Evolutionary conservation across 2,113 vertebrate species (phyloP).

Genomic region (Melanerpes aurifrons): DNA sequence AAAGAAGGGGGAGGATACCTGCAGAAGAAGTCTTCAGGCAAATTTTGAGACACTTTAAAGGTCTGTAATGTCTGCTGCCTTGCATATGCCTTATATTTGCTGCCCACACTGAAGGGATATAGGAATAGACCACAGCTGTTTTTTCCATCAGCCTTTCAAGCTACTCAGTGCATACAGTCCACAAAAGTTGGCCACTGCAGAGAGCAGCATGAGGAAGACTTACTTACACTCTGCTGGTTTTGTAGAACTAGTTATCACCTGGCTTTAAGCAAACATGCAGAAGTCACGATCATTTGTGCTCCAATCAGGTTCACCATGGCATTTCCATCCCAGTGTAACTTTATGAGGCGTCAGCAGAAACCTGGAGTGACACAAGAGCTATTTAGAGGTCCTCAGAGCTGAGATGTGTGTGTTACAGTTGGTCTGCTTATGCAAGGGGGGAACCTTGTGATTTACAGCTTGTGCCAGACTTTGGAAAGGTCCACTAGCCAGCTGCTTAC

Average conservation of each 20-base stretch:
- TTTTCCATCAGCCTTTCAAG: background rate
- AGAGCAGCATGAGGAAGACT: background rate
- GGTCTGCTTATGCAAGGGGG: background rate
- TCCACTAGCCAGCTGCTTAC: background rate
- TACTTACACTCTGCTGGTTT: background rate
- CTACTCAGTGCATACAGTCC: background rate
- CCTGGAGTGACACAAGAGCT: background rate
- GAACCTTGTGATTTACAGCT: slow-evolving; percentile 20
- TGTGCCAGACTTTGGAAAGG: background rate
- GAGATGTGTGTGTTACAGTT: slow-evolving; percentile 33
- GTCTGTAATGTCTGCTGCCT: background rate
- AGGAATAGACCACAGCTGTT: background rate
- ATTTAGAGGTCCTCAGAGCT: slow-evolving; percentile 18
- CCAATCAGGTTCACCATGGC: background rate
- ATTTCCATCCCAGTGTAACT: slow-evolving; percentile 14
- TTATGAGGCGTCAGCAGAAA: slow-evolving; percentile 16
- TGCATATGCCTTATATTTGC: background rate
- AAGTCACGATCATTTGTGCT: background rate
- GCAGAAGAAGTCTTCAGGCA: background rate
- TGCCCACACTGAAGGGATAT: background rate
- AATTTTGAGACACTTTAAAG: background rate
- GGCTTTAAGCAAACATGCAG: background rate
- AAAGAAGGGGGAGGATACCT: background rate
- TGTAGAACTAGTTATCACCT: background rate
- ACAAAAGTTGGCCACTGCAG: background rate